These are phyloP conservation scores for Capromys pilorides DNA, from an alignment of 2,797 vertebrate genomes.

Conservation along the genomic window DNA sequence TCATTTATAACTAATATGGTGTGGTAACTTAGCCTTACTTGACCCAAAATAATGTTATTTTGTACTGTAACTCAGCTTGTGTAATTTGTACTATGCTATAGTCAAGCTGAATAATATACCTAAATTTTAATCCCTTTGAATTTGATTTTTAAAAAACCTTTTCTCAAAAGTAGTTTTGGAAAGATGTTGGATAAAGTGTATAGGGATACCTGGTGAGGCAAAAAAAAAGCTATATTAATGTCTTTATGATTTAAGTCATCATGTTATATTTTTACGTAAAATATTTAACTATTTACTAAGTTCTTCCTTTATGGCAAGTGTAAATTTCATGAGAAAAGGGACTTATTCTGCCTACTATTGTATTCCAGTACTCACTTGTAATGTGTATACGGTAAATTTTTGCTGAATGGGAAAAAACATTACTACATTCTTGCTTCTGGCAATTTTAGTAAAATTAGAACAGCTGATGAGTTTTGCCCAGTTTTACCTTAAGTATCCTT, in stretches of 20 bases:
- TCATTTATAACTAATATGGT: conserved; percentile 6
- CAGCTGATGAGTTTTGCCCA: neutral
- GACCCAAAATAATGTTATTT: conserved; percentile 3
- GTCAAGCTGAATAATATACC: conserved; percentile 9
- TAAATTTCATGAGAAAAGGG: conserved; percentile 29
- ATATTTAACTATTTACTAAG: conserved; percentile 20
- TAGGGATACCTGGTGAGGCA: neutral
- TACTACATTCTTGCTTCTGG: conserved; percentile 23
- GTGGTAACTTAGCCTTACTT: neutral
- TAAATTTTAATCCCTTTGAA: conserved; percentile 2
- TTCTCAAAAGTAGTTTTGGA: conserved; percentile 16
- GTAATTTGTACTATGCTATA: conserved; percentile 8
- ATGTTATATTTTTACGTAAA: conserved; percentile 58
- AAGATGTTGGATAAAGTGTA: conserved; percentile 34
- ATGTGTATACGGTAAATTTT: conserved; percentile 47
- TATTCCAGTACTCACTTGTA: conserved; percentile 27
- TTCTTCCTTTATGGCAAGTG: conserved; percentile 40
- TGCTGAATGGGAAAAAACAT: conserved; percentile 6
- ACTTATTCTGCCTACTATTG: conserved; percentile 32
- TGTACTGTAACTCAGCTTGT: conserved; percentile 43
- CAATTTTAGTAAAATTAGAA: conserved; percentile 52
- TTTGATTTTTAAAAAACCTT: conserved; percentile 39
- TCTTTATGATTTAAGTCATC: conserved; percentile 41
- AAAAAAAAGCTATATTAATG: conserved; percentile 14
- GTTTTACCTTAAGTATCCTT: conserved; percentile 38